Evolutionary conservation across 2,888 invertebrate species (phyloP).

Genomic region (Suillia variegata): DNA sequence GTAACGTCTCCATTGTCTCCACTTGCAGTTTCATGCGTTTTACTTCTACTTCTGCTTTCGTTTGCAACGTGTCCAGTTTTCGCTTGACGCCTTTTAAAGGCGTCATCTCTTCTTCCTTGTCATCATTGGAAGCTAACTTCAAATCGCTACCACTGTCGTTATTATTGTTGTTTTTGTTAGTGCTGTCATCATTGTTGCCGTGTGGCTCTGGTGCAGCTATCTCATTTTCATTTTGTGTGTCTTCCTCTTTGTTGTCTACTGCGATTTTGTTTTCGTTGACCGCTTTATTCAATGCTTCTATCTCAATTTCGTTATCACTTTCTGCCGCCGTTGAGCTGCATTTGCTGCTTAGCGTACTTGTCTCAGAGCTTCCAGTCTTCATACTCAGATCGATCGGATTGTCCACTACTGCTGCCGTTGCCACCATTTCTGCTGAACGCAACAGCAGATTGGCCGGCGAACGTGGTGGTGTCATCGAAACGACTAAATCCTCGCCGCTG

Average conservation of each 20-base stretch:
- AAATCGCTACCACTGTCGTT: slow-evolving; percentile 34
- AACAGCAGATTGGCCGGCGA: slow-evolving; percentile 60
- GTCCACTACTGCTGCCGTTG: slow-evolving; percentile 61
- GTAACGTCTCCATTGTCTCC: slow-evolving; percentile 6
- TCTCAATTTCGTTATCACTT: slow-evolving; percentile 16
- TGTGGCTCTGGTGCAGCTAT: slow-evolving; percentile 32
- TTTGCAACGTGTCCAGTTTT: slow-evolving; percentile 33
- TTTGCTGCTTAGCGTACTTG: slow-evolving; percentile 45
- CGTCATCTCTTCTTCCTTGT: slow-evolving; percentile 24
- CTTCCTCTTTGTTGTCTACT: slow-evolving; percentile 27
- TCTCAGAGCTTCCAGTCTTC: slow-evolving; percentile 66
- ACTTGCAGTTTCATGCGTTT: slow-evolving; percentile 38
- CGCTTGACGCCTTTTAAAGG: slow-evolving; percentile 23
- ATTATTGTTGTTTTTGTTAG: slow-evolving; percentile 32
- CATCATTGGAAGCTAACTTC: background rate
- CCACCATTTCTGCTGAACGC: slow-evolving; percentile 36
- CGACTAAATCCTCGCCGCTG: slow-evolving; percentile 61
- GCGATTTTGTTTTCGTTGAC: background rate
- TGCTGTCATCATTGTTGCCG: slow-evolving; percentile 28
- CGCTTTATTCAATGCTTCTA: slow-evolving; percentile 3
- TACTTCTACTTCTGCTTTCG: slow-evolving; percentile 18
- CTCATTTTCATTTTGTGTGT: slow-evolving; percentile 28
- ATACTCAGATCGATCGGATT: slow-evolving; percentile 83
- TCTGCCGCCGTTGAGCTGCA: slow-evolving; percentile 37
- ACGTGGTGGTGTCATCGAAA: slow-evolving; percentile 66